A percentile compares a stretch with the other conserved stretches of the same genome.
Conservation (phyloP, 1,140 invertebrate species). For the Musca domestica region DNA sequence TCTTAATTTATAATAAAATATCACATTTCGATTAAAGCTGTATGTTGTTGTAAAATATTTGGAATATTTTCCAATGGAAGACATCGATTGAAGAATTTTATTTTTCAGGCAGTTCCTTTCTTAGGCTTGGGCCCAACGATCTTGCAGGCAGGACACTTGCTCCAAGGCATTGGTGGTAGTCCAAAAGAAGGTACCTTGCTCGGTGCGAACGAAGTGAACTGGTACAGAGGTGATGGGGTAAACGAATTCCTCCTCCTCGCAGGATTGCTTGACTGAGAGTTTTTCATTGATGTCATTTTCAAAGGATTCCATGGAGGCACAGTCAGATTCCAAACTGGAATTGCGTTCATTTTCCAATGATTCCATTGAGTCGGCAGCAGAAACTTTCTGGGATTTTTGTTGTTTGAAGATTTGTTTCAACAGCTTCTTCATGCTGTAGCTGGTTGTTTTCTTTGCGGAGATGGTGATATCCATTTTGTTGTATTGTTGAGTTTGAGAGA, state of each 20-base stretch:
- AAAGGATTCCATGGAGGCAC: conserved; percentile 40
- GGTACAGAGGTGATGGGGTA: conserved; percentile 55
- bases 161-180: conserved; percentile 56
- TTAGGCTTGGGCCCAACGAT: conserved; percentile 58
- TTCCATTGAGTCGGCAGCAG: conserved; percentile 47
- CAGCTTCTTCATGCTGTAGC: conserved; percentile 50
- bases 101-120: too few species aligned
- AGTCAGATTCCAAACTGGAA: conserved; percentile 36
- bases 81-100: too few species aligned
- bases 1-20: too few species aligned
- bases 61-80: too few species aligned
- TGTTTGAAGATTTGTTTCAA: conserved; percentile 49
- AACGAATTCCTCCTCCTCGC: conserved; percentile 47
- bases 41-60: too few species aligned
- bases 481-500: too few species aligned
- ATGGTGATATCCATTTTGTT: too few species aligned
- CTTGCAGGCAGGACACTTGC: conserved; percentile 51
- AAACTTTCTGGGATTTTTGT: conserved; percentile 36
- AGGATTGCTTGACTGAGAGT: conserved; percentile 39
- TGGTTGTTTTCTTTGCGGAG: conserved; percentile 41
- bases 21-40: too few species aligned
- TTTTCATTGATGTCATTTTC: conserved; percentile 51
- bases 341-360: conserved; percentile 50
- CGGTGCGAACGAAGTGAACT: conserved; percentile 58
- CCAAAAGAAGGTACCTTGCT: conserved; percentile 60